Conservation (phyloP, 2,888 invertebrate genomes). For the Muscina levida region DNA sequence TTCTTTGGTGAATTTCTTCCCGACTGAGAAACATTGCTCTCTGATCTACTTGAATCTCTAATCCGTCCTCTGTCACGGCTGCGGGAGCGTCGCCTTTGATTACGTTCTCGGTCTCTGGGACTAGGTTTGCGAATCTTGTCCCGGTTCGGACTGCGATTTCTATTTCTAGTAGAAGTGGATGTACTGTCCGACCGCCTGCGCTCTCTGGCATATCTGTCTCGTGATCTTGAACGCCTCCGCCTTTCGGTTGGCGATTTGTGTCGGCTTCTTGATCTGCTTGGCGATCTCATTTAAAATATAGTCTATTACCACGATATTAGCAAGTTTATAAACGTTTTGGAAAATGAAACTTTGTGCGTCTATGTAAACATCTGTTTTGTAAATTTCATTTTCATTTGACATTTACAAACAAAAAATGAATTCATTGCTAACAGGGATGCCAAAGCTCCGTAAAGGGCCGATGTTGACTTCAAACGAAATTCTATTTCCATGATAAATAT, state of each 20-base stretch:
- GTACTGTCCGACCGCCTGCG: conserved; percentile 18
- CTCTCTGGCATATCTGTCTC: conserved; percentile 19
- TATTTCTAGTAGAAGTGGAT: conserved; percentile 39
- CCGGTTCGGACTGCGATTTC: conserved; percentile 44
- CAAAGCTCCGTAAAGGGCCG: too few species aligned
- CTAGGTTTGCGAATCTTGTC: conserved; percentile 6
- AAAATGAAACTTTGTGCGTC: too few species aligned
- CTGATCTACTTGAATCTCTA: conserved; percentile 29
- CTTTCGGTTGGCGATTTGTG: conserved; percentile 56
- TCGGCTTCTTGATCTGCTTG: conserved; percentile 54
- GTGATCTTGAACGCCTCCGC: conserved; percentile 39
- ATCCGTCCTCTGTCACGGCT: conserved; percentile 6
- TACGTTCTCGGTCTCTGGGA: neutral
- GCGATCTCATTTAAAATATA: conserved; percentile 44
- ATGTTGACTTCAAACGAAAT: too few species aligned
- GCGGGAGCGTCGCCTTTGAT: neutral
- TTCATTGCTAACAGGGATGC: too few species aligned
- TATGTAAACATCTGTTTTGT: too few species aligned
- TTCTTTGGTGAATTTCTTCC: conserved; percentile 26
- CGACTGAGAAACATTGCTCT: conserved; percentile 5
- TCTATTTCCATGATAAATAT: too few species aligned
- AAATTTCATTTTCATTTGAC: neutral
- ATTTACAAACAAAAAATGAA: too few species aligned
- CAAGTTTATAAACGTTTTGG: neutral
- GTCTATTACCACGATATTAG: neutral